phyloP scores from a whole-genome alignment of 2,888 invertebrate species.

The Notodonta ziczac region DNA sequence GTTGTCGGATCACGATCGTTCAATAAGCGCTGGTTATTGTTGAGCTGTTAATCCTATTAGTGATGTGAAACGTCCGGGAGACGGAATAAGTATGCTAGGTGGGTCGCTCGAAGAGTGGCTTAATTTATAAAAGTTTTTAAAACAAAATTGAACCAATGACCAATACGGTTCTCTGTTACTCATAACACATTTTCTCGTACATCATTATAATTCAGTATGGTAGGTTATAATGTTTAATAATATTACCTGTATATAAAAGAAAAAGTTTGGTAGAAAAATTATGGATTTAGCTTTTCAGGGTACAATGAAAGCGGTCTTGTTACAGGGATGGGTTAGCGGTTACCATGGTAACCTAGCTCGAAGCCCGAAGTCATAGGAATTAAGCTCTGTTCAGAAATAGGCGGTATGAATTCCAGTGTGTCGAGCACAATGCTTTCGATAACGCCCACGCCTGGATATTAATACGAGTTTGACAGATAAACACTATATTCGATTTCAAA shows the following conservation, averaged over 20 bases:
- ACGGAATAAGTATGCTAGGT: slow-evolving; percentile 7
- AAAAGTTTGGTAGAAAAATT: neutral
- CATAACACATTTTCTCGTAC: too few relatives aligned
- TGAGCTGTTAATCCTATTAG: slow-evolving; percentile 14
- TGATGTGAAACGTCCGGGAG: slow-evolving; percentile 7
- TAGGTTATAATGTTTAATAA: neutral
- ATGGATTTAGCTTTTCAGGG: neutral
- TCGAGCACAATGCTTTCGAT: too few relatives aligned
- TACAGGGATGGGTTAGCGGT: slow-evolving; percentile 5
- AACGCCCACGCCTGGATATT: too few relatives aligned
- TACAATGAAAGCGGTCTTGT: slow-evolving; percentile 6
- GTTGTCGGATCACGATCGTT: slow-evolving; percentile 20
- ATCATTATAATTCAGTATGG: too few relatives aligned
- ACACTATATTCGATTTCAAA: too few relatives aligned
- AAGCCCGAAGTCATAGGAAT: slow-evolving; percentile 5
- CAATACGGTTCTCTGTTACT: too few relatives aligned
- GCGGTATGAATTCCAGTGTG: neutral
- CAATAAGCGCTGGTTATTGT: slow-evolving; percentile 10
- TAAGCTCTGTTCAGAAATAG: neutral
- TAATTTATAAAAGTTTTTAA: neutral
- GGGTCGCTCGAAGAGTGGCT: neutral
- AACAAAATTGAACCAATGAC: neutral
- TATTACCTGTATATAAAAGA: neutral
- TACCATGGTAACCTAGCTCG: slow-evolving; percentile 7
- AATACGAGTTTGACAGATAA: too few relatives aligned